A percentile compares a stretch with the other conserved stretches of the same genome.
These are phyloP conservation scores for Carcharodon carcharias DNA, from an alignment of 2,797 vertebrate genomes.

Conservation along the genomic window DNA sequence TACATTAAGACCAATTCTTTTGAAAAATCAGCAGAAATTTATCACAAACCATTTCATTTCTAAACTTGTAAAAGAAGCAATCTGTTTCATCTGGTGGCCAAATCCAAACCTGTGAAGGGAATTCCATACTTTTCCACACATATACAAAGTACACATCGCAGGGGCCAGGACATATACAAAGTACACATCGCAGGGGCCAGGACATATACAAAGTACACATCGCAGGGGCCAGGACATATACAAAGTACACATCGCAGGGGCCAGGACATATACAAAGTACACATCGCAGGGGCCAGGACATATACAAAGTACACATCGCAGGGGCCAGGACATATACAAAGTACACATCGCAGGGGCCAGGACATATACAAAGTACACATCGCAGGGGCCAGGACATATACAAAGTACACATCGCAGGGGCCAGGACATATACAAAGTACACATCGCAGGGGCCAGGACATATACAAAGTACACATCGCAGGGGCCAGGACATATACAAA, in stretches of 20 bases:
- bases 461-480: no score
- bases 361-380: background rate
- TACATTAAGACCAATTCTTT: background rate
- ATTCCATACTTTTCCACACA: background rate
- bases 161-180: background rate
- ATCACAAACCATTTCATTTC: background rate
- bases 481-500: no score
- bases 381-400: background rate
- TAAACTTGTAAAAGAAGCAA: background rate
- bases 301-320: no score
- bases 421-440: background rate
- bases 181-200: background rate
- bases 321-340: no score
- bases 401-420: background rate
- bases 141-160: background rate
- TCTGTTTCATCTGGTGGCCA: background rate
- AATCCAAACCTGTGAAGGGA: background rate
- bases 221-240: background rate
- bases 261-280: background rate
- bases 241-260: background rate
- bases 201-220: background rate
- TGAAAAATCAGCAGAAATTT: background rate
- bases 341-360: background rate
- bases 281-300: no score
- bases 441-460: no score